Evolutionary conservation across 1,140 invertebrate species (phyloP), one percentile per base, ranked within the genome.

Genomic region (Halesus radiatus): DNA sequence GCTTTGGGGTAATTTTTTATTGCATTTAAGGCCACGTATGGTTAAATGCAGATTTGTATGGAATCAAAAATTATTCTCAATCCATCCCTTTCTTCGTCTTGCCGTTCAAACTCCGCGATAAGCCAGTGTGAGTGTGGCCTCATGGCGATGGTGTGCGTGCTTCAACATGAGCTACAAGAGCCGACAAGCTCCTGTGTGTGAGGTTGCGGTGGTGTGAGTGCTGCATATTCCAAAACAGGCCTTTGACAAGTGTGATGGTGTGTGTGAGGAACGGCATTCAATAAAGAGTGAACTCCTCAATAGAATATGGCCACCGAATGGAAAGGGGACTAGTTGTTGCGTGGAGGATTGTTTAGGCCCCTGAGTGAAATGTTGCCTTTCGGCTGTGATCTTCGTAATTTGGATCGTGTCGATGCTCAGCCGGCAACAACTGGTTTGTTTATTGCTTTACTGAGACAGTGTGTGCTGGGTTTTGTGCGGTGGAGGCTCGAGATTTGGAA

Each of bases 81-180:
- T 78, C 76, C 76, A 78, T 78, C 76, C 76, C 76, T 78, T 78
- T 78, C 64, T 70, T 78, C 64, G 45, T 32, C 37, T 70, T 56
- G 70, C 70, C 70, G 50, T 56, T 26, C 70, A 74, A 58, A 50
- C 66, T 10, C 7, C 37, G 32, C 66, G 66, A 70, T 70, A 70
- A 70, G 62, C 62, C 37, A 13, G 37, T 45, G 37, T 45, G 37
- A 45, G 37, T 13, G 37, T 13, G 1, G 7, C 7, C 37, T 13
- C 37, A 45, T 45, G 37, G 37, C 13, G 10, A 45, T 45, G 37
- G 37, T 45, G 10, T 45, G 37, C 5, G 37, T 45, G 37, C 37
- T 13, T 45, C 37, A 13, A 45, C 37, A 45, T 3, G 37, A 22
- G 66, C 16, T 70, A 18, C 45, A 13, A 22, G 32, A 18, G n/a